Evolutionary conservation across 2,888 invertebrate genomes (phyloP), one percentile per base, ranked within the genome.

Genomic region (Dryobota labecula): DNA sequence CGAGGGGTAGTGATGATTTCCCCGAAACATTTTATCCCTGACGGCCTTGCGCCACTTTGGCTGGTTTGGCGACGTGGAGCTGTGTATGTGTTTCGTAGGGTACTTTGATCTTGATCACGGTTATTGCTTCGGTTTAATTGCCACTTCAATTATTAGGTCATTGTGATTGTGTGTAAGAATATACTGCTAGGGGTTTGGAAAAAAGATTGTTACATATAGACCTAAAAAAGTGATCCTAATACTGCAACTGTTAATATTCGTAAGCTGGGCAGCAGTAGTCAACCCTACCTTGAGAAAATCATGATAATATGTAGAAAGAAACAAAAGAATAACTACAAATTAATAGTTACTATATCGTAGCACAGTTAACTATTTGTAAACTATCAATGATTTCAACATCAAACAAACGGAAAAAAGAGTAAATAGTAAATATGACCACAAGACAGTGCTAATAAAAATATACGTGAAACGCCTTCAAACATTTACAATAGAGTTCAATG

Each of bases 241-340:
- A 53, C 5, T 15, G 9, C 9, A n/a, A n/a, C n/a, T 2, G 33
- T 15, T 5, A 38, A 15, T 51, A 7, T 15, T 27, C 7, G 15
- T 24, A 30, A 30, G 5, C n/a, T 2, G 13, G 11, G 41, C 20
- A 27, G 27, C 5, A 3, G 6, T 6, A 24, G 6, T 6, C 57
- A 24, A 18, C 24, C 53, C 30, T 30, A 20, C 11, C 20, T 8
- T 45, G 15, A 5, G 30, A 30, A 45, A 45, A 45, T 30, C 2
- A 13, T n/a, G 43, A 43, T 27, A 20, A 27, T 20, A 30, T 56
- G 33, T 3, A n/a, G n/a, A 15, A 56, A 27, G 11, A 27, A 38
- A 41, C 30, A 30, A 43, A 45, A 61, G 47, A 33, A 61, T 61
- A n/a, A 0, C 45, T 30, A n/a, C 30, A 61, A 30, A 47, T 61